These are phyloP conservation scores for Helogale parvula DNA, from an alignment of 2,113 vertebrate genomes.

Conservation along the genomic window DNA sequence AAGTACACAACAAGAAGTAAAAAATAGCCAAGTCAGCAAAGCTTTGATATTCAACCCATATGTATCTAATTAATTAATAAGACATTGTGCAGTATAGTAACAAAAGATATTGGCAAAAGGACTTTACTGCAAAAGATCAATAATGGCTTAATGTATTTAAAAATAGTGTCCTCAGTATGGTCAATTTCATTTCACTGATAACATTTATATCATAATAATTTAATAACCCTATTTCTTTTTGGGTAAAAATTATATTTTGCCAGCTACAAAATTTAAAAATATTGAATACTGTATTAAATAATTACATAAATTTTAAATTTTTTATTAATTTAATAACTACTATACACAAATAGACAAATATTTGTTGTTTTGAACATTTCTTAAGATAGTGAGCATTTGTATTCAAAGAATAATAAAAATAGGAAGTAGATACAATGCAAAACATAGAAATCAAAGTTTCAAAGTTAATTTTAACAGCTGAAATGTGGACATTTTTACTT, in stretches of 20 bases:
- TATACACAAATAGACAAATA: neutral
- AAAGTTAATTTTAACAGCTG: neutral
- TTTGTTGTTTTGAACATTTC: neutral
- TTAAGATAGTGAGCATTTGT: neutral
- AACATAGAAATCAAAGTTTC: neutral
- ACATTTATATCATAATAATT: neutral
- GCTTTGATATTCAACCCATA: conserved; percentile 46
- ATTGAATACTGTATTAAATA: neutral
- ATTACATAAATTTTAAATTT: neutral
- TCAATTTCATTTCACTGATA: conserved; percentile 64
- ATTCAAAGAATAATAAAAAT: neutral
- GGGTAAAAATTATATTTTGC: neutral
- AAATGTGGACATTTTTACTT: neutral
- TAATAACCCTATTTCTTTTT: neutral
- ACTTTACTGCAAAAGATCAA: conserved; percentile 58
- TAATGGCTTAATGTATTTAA: conserved; percentile 32
- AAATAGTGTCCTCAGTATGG: neutral
- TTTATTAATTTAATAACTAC: neutral
- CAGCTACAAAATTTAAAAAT: neutral
- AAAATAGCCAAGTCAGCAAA: conserved; percentile 64
- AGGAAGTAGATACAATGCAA: neutral
- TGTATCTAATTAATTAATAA: conserved; percentile 47
- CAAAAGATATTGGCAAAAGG: conserved; percentile 50
- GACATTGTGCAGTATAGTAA: conserved; percentile 29
- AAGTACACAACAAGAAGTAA: conserved; percentile 56